Evolutionary conservation across 64 coral and sea anemone genomes (phyloP).

Genomic region (Cladopsammia gracilis): DNA sequence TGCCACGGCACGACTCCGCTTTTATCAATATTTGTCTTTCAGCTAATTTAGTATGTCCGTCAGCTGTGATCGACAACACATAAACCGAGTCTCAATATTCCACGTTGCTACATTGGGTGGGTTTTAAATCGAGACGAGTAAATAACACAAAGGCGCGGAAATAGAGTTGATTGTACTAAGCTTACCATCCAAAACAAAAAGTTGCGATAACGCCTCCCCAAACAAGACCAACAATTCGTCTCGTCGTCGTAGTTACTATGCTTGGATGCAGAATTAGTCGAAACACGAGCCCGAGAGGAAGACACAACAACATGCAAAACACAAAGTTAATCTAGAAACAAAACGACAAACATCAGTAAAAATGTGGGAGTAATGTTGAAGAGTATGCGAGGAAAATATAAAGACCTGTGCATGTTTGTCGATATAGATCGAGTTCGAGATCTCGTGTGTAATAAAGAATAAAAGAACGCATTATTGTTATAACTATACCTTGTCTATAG

Average conservation of each 20-base stretch:
- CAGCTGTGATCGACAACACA: too few relatives aligned
- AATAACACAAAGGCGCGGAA: not conserved
- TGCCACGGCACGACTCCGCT: too few relatives aligned
- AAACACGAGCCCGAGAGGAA: constrained; percentile 49
- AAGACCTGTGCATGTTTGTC: too few relatives aligned
- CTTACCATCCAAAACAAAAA: constrained; percentile 76
- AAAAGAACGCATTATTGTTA: too few relatives aligned
- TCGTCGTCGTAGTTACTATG: constrained; percentile 39
- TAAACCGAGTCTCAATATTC: too few relatives aligned
- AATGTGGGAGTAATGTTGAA: too few relatives aligned
- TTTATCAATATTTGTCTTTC: too few relatives aligned
- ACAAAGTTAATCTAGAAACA: constrained; percentile 57
- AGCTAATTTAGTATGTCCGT: too few relatives aligned
- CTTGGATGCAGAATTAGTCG: constrained; percentile 45
- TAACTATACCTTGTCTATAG: not conserved
- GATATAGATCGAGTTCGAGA: too few relatives aligned
- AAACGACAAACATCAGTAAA: not conserved
- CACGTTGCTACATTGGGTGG: not conserved
- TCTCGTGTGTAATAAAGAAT: too few relatives aligned
- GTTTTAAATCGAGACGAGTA: not conserved
- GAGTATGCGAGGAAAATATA: too few relatives aligned
- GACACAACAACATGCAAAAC: constrained; percentile 64
- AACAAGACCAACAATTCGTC: constrained; percentile 7
- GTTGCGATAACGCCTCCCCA: constrained; percentile 47
- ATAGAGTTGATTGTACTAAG: not conserved